Evolutionary conservation across 2,113 vertebrate genomes (phyloP).

Genomic region (Clinocottus analis): DNA sequence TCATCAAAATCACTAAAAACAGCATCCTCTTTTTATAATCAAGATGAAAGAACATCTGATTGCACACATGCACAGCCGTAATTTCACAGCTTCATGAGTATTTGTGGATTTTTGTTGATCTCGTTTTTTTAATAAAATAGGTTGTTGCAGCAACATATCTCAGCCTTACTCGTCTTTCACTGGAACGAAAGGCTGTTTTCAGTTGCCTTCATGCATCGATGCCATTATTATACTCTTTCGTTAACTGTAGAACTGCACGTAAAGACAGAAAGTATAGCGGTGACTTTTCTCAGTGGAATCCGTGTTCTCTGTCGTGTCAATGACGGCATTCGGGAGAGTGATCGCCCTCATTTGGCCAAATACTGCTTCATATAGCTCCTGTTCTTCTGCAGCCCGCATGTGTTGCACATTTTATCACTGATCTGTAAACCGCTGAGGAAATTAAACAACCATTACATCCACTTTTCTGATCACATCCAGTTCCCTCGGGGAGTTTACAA

Average conservation of each 20-base stretch:
- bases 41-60: background rate
- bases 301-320: background rate
- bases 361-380: background rate
- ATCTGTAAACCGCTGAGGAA: constrained; percentile 47
- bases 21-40: background rate
- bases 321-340: background rate
- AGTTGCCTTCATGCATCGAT: background rate
- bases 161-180: background rate
- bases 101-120: background rate
- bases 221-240: too few species aligned
- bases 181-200: background rate
- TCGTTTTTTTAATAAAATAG: background rate
- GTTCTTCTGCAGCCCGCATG: constrained; percentile 23
- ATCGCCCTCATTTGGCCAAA: background rate
- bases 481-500: constrained; percentile 13
- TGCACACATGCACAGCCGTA: background rate
- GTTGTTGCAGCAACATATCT: background rate
- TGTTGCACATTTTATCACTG: constrained; percentile 27
- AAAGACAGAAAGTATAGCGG: background rate
- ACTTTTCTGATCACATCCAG: constrained; percentile 55
- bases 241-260: background rate
- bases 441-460: constrained; percentile 58
- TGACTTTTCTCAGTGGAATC: background rate
- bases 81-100: background rate
- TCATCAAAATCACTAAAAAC: background rate